Percentiles rank a stretch among this genome's conserved stretches.
Conservation (phyloP, 2,113 vertebrate species). For the Aythya baeri region DNA sequence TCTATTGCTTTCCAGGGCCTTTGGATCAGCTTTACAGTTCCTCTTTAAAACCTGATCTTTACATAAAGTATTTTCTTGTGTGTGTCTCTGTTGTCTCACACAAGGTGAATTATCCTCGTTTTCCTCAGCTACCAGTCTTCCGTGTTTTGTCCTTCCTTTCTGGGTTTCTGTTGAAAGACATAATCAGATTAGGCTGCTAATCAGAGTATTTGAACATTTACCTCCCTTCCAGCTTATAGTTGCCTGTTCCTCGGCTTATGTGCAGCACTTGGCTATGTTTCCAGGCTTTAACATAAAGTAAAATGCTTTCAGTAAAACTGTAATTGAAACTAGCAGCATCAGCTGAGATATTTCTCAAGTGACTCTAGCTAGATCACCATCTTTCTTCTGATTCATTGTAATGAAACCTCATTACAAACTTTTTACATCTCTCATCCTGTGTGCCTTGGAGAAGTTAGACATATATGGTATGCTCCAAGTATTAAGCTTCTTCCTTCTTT, state of each 20-base stretch:
- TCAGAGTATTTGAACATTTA: neutral
- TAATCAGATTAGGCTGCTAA: neutral
- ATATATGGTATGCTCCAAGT: neutral
- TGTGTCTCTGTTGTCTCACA: neutral
- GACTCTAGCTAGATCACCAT: neutral
- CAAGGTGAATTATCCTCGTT: neutral
- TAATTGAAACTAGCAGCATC: neutral
- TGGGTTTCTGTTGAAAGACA: neutral
- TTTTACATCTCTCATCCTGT: neutral
- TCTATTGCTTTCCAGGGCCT: conserved; percentile 17
- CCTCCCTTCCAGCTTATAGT: neutral
- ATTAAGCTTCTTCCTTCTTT: neutral
- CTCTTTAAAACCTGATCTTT: neutral
- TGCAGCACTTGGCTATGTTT: neutral
- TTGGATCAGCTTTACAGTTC: neutral
- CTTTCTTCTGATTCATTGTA: conserved; percentile 9
- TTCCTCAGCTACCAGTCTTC: neutral
- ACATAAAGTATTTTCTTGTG: neutral
- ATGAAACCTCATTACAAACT: neutral
- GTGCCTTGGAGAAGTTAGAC: neutral
- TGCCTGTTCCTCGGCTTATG: neutral
- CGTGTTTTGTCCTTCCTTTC: neutral
- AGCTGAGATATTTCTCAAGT: neutral
- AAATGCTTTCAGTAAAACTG: neutral
- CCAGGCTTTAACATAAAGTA: neutral